Evolutionary conservation across 2,888 invertebrate genomes (phyloP).

Genomic region (Phortica magna): DNA sequence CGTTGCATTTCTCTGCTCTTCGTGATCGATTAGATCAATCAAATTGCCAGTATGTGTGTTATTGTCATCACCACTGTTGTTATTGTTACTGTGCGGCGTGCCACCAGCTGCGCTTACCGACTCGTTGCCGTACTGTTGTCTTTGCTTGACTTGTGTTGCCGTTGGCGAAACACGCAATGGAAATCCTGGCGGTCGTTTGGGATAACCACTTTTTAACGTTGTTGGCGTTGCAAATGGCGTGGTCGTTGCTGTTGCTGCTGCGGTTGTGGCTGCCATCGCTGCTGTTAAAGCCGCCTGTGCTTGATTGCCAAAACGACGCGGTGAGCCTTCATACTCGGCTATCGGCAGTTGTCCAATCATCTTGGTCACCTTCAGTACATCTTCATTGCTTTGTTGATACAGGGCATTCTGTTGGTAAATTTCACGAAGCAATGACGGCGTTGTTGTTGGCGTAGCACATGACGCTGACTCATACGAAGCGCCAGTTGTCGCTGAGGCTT

Average conservation of each 20-base stretch:
- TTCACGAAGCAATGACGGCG: background rate
- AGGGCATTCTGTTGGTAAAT: slow-evolving; percentile 37
- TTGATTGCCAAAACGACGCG: slow-evolving; percentile 86
- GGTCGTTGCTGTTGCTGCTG: slow-evolving; percentile 20
- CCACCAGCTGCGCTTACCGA: slow-evolving; percentile 47
- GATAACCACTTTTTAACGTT: slow-evolving; percentile 79
- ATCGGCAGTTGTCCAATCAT: slow-evolving; percentile 83
- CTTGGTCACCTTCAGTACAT: slow-evolving; percentile 77
- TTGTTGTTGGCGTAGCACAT: background rate
- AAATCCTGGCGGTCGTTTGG: slow-evolving; percentile 89
- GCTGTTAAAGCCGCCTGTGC: slow-evolving; percentile 3
- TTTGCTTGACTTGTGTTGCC: slow-evolving; percentile 45
- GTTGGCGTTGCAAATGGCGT: slow-evolving; percentile 75
- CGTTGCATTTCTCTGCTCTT: slow-evolving; percentile 34
- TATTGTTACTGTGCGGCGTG: slow-evolving; percentile 35
- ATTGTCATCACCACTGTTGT: slow-evolving; percentile 43
- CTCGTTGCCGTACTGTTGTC: slow-evolving; percentile 46
- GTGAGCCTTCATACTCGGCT: slow-evolving; percentile 95
- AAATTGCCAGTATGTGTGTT: slow-evolving; percentile 67
- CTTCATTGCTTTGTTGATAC: slow-evolving; percentile 56
- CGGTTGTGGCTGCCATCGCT: slow-evolving; percentile 78
- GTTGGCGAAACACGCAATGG: slow-evolving; percentile 82
- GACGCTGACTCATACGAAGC: background rate
- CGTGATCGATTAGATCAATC: slow-evolving; percentile 64
- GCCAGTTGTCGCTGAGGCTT: background rate